Evolutionary conservation across 35 echinoderm and acorn worm genomes (phyloP), one percentile per base, ranked within the genome.

Genomic region (Anneissia japonica): DNA sequence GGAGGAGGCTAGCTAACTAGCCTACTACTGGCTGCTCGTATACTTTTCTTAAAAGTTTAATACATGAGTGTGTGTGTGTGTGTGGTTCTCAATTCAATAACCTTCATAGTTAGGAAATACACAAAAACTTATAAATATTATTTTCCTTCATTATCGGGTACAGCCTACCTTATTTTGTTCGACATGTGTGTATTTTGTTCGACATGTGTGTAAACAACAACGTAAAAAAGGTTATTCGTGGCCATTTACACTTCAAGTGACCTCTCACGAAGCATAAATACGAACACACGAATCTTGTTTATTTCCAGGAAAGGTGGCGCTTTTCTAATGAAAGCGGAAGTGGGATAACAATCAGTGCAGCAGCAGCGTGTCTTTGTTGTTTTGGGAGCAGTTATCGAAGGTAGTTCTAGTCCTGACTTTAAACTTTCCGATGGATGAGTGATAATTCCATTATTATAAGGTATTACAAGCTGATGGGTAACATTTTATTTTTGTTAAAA

Each of bases 241-340:
- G 51, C 10, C 51, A 64, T 64, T 64, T 23, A 64, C 51, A 3
- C 51, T 64, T 16, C 51, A 64, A 64, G 19, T 64, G 51, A 64
- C 51, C 51, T 23, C 51, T n/a, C n/a, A n/a, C n/a, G n/a, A n/a
- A n/a, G n/a, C n/a, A n/a, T n/a, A n/a, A n/a, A 43, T 43, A 64
- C 51, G 51, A 64, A 64, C 51, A 64, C 51, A 64, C 51, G 51
- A 64, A 64, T 64, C 51, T 64, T 64, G 51, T 64, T 64, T 64
- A 16, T 16, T 64, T 64, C 51, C 51, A 64, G 51, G 51, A 64
- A 64, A 64, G 51, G 51, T 64, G 51, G 51, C 51, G 51, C 51
- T 64, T 64, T 64, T 64, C 51, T 64, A 45, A 23, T 64, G 51
- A 64, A 64, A 64, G 51, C 51, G 51, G 51, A 64, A 64, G 51